Conservation (phyloP, 2,888 invertebrate genomes). For the Hypselothyrea guttata region DNA sequence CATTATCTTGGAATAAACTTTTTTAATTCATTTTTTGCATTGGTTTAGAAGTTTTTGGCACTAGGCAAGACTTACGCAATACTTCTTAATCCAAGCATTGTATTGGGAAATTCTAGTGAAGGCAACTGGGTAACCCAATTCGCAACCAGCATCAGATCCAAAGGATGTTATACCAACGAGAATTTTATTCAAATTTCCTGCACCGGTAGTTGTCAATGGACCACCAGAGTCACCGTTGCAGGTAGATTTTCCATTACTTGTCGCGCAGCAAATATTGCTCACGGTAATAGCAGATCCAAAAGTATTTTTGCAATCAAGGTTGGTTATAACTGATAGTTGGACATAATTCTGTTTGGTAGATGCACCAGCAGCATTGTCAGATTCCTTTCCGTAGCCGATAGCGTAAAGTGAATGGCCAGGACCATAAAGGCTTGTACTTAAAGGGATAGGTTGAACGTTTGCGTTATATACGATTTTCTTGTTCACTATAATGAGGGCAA, state of each 20-base stretch:
- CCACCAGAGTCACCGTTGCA: slow-evolving; percentile 81
- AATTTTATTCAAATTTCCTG: no score
- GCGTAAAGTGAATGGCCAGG: background rate
- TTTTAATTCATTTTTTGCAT: no score
- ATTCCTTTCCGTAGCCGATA: slow-evolving; percentile 69
- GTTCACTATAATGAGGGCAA: no score
- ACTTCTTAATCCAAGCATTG: slow-evolving; percentile 67
- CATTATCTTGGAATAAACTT: no score
- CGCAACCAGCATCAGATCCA: slow-evolving; percentile 71
- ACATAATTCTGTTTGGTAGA: slow-evolving; percentile 62
- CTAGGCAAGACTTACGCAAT: no score
- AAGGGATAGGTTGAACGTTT: slow-evolving; percentile 36
- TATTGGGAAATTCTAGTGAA: slow-evolving; percentile 70
- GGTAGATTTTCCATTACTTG: slow-evolving; percentile 58
- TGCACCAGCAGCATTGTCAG: slow-evolving; percentile 51
- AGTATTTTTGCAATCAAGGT: slow-evolving; percentile 76
- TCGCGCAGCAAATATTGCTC: slow-evolving; percentile 61
- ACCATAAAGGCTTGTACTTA: no score
- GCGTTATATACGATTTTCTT: no score
- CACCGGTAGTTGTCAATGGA: slow-evolving; percentile 65
- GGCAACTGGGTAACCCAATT: slow-evolving; percentile 68
- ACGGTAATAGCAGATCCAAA: slow-evolving; percentile 70
- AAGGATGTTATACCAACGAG: slow-evolving; percentile 79
- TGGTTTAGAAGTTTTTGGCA: no score
- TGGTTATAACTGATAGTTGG: slow-evolving; percentile 56